These are phyloP conservation scores for Nematopogon swammerdamellus DNA, from an alignment of 2,888 invertebrate species.

Conservation along the genomic window DNA sequence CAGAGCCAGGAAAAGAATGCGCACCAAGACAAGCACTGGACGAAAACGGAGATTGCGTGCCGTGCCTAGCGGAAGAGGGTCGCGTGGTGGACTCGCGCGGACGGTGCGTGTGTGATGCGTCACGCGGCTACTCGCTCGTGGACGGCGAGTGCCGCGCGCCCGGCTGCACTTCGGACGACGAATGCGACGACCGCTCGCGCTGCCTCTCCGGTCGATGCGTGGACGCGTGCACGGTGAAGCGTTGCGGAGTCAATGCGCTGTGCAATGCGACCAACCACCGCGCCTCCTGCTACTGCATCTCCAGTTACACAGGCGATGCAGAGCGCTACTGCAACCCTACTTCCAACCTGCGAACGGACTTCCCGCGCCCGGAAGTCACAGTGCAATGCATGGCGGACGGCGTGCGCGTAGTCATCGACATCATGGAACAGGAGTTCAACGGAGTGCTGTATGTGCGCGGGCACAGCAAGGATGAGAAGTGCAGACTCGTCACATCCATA, in stretches of 20 bases:
- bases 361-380: conserved; percentile 75
- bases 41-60: conserved; percentile 72
- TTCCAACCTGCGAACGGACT: conserved; percentile 66
- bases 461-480: conserved; percentile 89
- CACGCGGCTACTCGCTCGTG: conserved; percentile 73
- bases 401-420: conserved; percentile 79
- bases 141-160: conserved; percentile 77
- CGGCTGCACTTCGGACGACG: conserved; percentile 65
- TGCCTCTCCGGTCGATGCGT: conserved; percentile 78
- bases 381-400: conserved; percentile 91
- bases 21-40: conserved; percentile 74
- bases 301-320: conserved; percentile 74
- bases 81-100: conserved; percentile 73
- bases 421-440: conserved; percentile 74
- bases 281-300: conserved; percentile 73
- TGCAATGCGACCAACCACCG: conserved; percentile 77
- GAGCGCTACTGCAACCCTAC: conserved; percentile 66
- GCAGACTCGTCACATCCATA: conserved; percentile 76
- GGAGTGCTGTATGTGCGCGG: conserved; percentile 93
- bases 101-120: conserved; percentile 77
- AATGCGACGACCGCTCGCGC: conserved; percentile 74
- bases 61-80: conserved; percentile 69
- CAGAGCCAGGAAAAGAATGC: conserved; percentile 57
- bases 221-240: conserved; percentile 72
- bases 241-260: conserved; percentile 72